Evolutionary conservation across 1,140 invertebrate species (phyloP).

Genomic region (Drepana arcuata): DNA sequence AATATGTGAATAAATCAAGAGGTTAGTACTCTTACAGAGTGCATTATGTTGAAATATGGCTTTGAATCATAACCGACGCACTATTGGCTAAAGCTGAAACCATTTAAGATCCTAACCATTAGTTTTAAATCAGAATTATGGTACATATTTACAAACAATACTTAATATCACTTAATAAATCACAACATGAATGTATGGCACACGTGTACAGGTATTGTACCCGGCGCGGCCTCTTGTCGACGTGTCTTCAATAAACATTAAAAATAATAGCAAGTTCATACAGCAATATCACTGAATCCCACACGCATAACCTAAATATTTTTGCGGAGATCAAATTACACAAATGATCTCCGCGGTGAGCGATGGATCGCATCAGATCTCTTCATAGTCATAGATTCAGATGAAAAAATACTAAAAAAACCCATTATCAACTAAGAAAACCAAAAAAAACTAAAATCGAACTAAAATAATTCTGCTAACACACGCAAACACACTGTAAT

Average conservation of each 20-base stretch:
- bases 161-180: conserved; percentile 71
- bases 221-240: conserved; percentile 22
- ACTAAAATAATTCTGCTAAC: conserved; percentile 71
- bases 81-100: conserved; percentile 36
- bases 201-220: conserved; percentile 54
- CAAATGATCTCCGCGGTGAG: conserved; percentile 25
- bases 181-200: conserved; percentile 70
- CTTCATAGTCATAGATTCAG: conserved; percentile 67
- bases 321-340: conserved; percentile 62
- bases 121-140: conserved; percentile 47
- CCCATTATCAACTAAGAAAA: conserved; percentile 63
- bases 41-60: too few relatives aligned
- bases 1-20: conserved; percentile 13
- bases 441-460: conserved; percentile 62
- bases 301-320: conserved; percentile 48
- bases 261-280: conserved; percentile 33
- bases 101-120: conserved; percentile 13
- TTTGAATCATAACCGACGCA: too few relatives aligned
- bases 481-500: conserved; percentile 68
- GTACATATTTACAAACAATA: conserved; percentile 72
- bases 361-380: conserved; percentile 53
- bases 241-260: conserved; percentile 55
- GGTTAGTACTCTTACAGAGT: too few relatives aligned
- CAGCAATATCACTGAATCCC: conserved; percentile 58
- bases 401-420: conserved; percentile 53